Base-by-base conservation (phyloP, 2,888 invertebrate species). In the Stramonita haemastoma region DNA sequence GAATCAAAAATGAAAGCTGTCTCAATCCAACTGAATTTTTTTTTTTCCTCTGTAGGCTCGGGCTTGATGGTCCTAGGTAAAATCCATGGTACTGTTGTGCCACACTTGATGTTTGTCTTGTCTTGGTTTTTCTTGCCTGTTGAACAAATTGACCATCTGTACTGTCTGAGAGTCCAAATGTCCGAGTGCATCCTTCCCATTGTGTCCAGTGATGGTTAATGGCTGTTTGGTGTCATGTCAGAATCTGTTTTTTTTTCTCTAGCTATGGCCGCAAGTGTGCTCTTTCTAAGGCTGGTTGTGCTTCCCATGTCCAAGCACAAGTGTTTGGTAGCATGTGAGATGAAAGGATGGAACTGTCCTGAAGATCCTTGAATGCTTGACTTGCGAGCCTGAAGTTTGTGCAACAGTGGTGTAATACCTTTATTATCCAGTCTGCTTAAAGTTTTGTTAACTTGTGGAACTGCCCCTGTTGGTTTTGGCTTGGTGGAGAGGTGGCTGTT, bases 31-130 rank as follows among this genome's bases (percentile, higher is more conserved):
- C 46, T 46, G 46, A 46, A 46, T 46, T 2, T 46, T 46, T 5
- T 46, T 46, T 46, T 46, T 22, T 83, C 26, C 46, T 22, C 36
- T n/a, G 26, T 34, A 83, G 81, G 46, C 81, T 36, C 81, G 81
- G 81, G 81, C 81, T 83, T 83, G 81, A 83, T 83, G 81, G 29
- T 46, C 36, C 5, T 83, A 36, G 81, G 81, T 83, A 83, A 81
- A 46, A 19, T 8, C 46, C 19, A 36, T 83, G 46, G 36, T 36
- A 46, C 22, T 83, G 81, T 83, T 83, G 81, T 83, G 81, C 5
- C 81, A 17, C 11, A 22, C 36, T 46, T 83, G 81, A 17, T 83
- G 8, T 83, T 5, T 83, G 81, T 83, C 36, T 83, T 46, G 81
- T 79, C 32, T 83, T 83, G 36, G 46, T 83, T 83, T 73, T 83